phyloP scores from a whole-genome alignment of 1,140 invertebrate species.

The Muscidifurax raptorellus region DNA sequence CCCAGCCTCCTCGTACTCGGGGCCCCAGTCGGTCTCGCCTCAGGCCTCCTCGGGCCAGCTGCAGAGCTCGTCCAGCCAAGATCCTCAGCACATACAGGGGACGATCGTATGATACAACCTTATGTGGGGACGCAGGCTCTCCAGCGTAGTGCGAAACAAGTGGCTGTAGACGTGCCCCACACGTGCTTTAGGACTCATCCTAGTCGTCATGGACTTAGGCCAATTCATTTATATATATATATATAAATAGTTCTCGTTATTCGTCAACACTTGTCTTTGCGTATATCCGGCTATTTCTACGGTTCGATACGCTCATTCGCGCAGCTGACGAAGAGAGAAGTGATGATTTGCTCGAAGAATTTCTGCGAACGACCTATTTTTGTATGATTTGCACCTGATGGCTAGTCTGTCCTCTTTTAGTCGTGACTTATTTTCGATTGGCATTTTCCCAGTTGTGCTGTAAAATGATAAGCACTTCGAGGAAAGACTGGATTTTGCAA shows the following conservation, averaged over 20 bases:
- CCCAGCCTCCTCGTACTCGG: constrained; percentile 62
- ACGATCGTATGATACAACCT: constrained; percentile 95
- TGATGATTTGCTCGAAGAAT: neutral
- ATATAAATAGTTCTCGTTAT: no score
- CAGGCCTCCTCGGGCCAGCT: constrained; percentile 60
- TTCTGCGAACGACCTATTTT: no score
- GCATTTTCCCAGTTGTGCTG: neutral
- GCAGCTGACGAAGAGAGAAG: neutral
- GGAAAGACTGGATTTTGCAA: neutral
- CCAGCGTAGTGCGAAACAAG: constrained; percentile 81
- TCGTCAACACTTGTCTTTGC: neutral
- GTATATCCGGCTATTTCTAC: neutral
- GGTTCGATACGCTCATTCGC: neutral
- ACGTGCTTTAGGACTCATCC: constrained; percentile 30
- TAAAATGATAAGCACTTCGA: neutral
- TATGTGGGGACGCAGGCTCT: constrained; percentile 89
- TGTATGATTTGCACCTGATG: no score
- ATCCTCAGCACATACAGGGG: constrained; percentile 87
- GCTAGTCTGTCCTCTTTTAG: neutral
- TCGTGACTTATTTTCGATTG: neutral
- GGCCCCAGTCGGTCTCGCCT: constrained; percentile 57
- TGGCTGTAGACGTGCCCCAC: constrained; percentile 78
- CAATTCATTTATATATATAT: neutral
- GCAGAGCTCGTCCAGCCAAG: constrained; percentile 70
- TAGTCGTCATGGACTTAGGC: neutral